Evolutionary conservation across 2,797 vertebrate genomes (phyloP), one percentile per base, ranked within the genome.

Genomic region (Peromyscus eremicus): DNA sequence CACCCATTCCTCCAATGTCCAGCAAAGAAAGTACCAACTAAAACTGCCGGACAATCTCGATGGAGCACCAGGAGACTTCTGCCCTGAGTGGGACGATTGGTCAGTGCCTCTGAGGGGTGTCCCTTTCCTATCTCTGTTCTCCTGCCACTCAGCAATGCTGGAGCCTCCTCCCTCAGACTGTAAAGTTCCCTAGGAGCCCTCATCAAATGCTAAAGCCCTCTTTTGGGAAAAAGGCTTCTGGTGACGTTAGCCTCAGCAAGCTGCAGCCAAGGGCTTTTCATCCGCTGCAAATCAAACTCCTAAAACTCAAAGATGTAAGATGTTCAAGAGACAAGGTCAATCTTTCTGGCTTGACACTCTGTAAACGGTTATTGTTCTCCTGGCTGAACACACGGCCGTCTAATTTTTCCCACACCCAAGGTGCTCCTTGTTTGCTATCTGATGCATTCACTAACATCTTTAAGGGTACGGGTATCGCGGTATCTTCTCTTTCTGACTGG

Each of bases 61-160:
- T 4, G 6, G 70, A 34, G 43, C 14, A 16, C 9, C 2, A 1
- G 49, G 43, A 60, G 17, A 25, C 2, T 25, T 0, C 1, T 70
- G n/a, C 75, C 52, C 68, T 57, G 32, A 57, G 73, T 12, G 62
- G 29, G 3, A n/a, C 29, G 46, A 25, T 49, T 37, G 83, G 43
- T 43, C 21, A 10, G 49, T 19, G n/a, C 13, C 34, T 90, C 60
- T 87, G 10, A 68, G 17, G 81, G 68, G 66, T 55, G 64, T 57
- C 43, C 52, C 21, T 86, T 89, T 73, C 52, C 32, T 37, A 8
- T 37, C 37, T 64, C 40, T 87, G 49, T 14, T 68, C 77, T 89
- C 64, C 37, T 17, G 10, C 62, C 55, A 6, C 37, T 77, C 49
- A 57, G 40, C 29, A 79, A 83, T 12, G 43, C 55, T n/a, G 37